Evolutionary conservation across 2,888 invertebrate species (phyloP), one percentile per base, ranked within the genome.

Genomic region (Stenchaetothrips biformis): DNA sequence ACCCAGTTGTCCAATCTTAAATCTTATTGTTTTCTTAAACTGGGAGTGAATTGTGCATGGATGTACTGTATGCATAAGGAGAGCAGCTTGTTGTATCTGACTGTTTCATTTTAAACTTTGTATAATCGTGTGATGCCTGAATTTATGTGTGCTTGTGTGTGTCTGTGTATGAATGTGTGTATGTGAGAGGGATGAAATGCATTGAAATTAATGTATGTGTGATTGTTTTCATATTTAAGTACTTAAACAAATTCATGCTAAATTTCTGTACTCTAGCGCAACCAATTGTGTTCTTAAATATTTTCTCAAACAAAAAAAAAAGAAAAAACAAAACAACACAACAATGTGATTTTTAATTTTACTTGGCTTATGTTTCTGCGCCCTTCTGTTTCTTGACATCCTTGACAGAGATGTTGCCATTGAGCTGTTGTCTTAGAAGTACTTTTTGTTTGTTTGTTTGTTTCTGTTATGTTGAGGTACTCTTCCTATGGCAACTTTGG

Each of bases 391-490:
- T 37, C 37, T 37, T 37, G 37, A 2, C 1, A 37, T 37, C 37
- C 37, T 37, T 4, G 37, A 37, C 37, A 37, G 53, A 53, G 13
- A 53, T 53, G 53, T 53, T 13, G 18, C 53, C 13, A 4, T 4
- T 74, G 67, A 25, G 25, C 67, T 74, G 67, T 21, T 74, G 11
- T 53, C 53, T 53, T 74, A 11, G 25, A 21, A 74, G 67, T 74
- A 25, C 67, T 9, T 67, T 53, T 53, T 53, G 53, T 53, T 74
- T 67, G 3, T 67, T 67, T 67, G 67, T 67, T 67, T 74, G 67
- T 74, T 74, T 74, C 21, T 74, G 53, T 53, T 53, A 18, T 53
- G 53, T 53, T 53, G 53, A 53, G 13, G 53, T 53, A 53, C 53
- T 53, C 53, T 53, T 53, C 53, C 53, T 18, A 53, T 53, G 53